phyloP scores from a whole-genome alignment of 1,140 invertebrate species.

The Cydia fagiglandana region DNA sequence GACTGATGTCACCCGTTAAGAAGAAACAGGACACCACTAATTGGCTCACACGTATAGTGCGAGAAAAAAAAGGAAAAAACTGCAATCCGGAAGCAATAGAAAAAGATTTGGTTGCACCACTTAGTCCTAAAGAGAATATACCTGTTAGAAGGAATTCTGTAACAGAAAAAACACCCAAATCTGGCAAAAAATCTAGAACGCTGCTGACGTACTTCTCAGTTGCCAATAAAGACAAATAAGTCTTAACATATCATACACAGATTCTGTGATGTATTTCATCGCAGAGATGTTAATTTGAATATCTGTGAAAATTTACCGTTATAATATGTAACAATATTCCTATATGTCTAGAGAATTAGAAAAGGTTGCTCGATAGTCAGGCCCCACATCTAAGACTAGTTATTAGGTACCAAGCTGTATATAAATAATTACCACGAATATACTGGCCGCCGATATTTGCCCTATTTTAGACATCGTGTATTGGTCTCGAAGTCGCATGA shows the following conservation, averaged over 20 bases:
- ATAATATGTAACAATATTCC: too few species aligned
- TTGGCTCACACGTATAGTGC: constrained; percentile 85
- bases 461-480: too few species aligned
- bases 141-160: constrained; percentile 72
- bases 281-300: too few species aligned
- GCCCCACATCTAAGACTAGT: too few species aligned
- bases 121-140: constrained; percentile 80
- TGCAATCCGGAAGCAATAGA: constrained; percentile 33
- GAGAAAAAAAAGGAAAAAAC: constrained; percentile 73
- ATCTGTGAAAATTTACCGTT: too few species aligned
- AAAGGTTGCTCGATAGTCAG: too few species aligned
- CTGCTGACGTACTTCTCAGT: constrained; percentile 66
- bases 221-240: constrained; percentile 41
- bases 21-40: constrained; percentile 83
- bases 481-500: too few species aligned
- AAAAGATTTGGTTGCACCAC: constrained; percentile 79
- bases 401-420: too few species aligned
- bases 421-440: too few species aligned
- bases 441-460: too few species aligned
- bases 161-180: constrained; percentile 59
- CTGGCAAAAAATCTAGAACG: constrained; percentile 51
- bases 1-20: constrained; percentile 84
- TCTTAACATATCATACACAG: background rate
- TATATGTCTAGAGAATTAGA: too few species aligned
- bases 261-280: background rate